Evolutionary conservation across 2,888 invertebrate genomes (phyloP).

Genomic region (Hyposoter didymator): DNA sequence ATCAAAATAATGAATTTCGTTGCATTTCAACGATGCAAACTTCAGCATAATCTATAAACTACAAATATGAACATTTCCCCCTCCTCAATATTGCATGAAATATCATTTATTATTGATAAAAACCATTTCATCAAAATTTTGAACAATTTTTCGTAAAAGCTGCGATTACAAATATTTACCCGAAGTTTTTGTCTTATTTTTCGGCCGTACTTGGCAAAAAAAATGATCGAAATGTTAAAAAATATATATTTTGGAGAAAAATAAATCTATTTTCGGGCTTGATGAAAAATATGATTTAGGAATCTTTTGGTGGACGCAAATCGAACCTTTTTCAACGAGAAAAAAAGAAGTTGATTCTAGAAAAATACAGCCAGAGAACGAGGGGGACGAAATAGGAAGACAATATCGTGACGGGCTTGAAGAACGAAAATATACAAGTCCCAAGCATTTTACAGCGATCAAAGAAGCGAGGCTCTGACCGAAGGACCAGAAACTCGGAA

Average conservation of each 20-base stretch:
- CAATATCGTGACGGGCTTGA: not conserved
- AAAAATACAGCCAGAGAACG: not conserved
- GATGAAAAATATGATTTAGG: not conserved
- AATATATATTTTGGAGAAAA: not conserved
- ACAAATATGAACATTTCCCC: no score
- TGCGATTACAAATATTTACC: no score
- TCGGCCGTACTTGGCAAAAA: not conserved
- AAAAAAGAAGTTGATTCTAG: not conserved
- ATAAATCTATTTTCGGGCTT: not conserved
- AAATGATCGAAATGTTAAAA: not conserved
- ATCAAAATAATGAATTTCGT: no score
- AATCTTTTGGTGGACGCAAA: not conserved
- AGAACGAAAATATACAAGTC: not conserved
- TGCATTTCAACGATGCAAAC: no score
- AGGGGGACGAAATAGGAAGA: not conserved
- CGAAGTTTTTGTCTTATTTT: not conserved
- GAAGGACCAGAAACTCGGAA: conserved; percentile 38
- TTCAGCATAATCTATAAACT: no score
- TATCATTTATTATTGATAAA: no score
- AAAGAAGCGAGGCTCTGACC: conserved; percentile 16
- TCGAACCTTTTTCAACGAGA: not conserved
- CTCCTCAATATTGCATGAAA: no score
- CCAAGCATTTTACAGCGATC: conserved; percentile 9
- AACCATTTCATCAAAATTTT: no score
- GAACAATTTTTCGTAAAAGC: no score